phyloP scores from a whole-genome alignment of 2,113 vertebrate genomes.

The Caranx ignobilis region DNA sequence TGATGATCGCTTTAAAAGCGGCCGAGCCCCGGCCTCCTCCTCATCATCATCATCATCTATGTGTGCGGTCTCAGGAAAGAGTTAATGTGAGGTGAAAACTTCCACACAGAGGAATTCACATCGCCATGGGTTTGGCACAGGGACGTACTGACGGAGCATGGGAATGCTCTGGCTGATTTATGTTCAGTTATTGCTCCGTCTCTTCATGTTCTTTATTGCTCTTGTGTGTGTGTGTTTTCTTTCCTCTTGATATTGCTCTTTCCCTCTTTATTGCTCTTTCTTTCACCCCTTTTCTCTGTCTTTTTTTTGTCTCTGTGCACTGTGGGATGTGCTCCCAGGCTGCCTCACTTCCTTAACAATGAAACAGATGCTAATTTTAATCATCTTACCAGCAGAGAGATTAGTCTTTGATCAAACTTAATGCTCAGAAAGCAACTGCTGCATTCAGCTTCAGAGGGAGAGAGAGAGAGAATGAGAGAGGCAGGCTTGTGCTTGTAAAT shows the following conservation, averaged over 20 bases:
- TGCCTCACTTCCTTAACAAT: slow-evolving; percentile 61
- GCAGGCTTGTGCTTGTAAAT: slow-evolving; percentile 25
- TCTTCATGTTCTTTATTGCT: slow-evolving; percentile 44
- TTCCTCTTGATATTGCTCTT: slow-evolving; percentile 31
- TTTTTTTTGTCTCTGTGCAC: slow-evolving; percentile 28
- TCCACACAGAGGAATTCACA: slow-evolving; percentile 63
- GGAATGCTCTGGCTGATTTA: slow-evolving; percentile 66
- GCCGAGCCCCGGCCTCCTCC: slow-evolving; percentile 28
- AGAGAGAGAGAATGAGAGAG: neutral
- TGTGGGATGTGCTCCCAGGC: slow-evolving; percentile 63
- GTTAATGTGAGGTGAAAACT: slow-evolving; percentile 68
- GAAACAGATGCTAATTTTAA: slow-evolving; percentile 81
- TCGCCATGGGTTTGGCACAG: slow-evolving; percentile 52
- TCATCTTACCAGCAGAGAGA: slow-evolving; percentile 73
- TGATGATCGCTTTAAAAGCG: slow-evolving; percentile 69
- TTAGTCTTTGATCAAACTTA: slow-evolving; percentile 80
- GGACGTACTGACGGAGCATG: slow-evolving; percentile 60
- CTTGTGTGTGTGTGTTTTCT: neutral
- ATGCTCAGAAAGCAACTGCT: slow-evolving; percentile 61
- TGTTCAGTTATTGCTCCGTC: slow-evolving; percentile 55
- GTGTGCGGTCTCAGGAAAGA: slow-evolving; percentile 72
- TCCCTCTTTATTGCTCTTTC: slow-evolving; percentile 36
- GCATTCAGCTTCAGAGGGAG: slow-evolving; percentile 34
- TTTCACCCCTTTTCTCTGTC: slow-evolving; percentile 33
- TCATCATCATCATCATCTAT: slow-evolving; percentile 42